Conservation (phyloP, 2,888 invertebrate species). For the Iselma pallidipennis region DNA sequence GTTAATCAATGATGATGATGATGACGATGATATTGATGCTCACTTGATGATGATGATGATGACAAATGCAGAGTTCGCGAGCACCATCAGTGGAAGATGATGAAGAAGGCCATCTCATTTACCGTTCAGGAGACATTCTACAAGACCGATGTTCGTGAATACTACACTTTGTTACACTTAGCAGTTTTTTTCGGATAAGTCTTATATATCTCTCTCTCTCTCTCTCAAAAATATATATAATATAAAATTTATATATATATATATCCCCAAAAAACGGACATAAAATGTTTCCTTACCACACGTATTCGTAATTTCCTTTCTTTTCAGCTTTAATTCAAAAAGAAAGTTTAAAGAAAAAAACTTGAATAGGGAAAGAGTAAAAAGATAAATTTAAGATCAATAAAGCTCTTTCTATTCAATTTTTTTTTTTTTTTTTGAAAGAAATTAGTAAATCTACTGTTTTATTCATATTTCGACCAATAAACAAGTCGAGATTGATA, state of each 20-base stretch:
- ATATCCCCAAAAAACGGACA: slow-evolving; percentile 29
- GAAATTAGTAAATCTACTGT: not conserved
- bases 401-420: slow-evolving; percentile 33
- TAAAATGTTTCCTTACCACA: slow-evolving; percentile 32
- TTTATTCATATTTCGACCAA: no score
- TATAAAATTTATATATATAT: not conserved
- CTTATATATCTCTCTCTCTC: slow-evolving; percentile 35
- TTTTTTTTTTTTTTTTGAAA: slow-evolving; percentile 25
- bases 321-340: slow-evolving; percentile 37
- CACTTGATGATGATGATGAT: slow-evolving; percentile 36
- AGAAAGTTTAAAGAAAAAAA: not conserved
- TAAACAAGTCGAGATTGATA: no score
- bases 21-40: slow-evolving; percentile 24
- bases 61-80: slow-evolving; percentile 72
- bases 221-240: slow-evolving; percentile 33
- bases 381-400: slow-evolving; percentile 16
- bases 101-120: slow-evolving; percentile 99
- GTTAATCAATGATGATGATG: slow-evolving; percentile 46
- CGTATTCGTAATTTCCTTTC: slow-evolving; percentile 40
- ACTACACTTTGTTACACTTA: slow-evolving; percentile 56
- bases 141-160: slow-evolving; percentile 99
- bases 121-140: slow-evolving; percentile 98
- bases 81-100: slow-evolving; percentile 98
- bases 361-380: not conserved
- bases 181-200: slow-evolving; percentile 49